Evolutionary conservation across 1,140 invertebrate genomes (phyloP).

Genomic region (Lutraria rhynchaena): DNA sequence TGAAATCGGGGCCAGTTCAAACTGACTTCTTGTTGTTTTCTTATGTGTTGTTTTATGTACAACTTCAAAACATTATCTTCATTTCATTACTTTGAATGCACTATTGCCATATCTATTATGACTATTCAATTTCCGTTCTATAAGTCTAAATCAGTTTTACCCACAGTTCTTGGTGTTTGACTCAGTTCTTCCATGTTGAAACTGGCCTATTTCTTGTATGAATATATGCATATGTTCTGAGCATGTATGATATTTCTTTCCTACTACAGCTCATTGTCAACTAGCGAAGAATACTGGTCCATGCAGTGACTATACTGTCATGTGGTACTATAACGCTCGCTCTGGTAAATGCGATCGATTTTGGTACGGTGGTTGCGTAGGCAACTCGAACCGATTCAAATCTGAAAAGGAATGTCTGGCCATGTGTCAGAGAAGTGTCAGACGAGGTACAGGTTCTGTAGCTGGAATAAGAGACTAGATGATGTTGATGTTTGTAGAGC

Average conservation of each 20-base stretch:
- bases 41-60: too few species aligned
- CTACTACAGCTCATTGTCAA: conserved; percentile 40
- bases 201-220: background rate
- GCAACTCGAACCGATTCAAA: conserved; percentile 70
- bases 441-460: conserved; percentile 39
- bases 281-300: conserved; percentile 56
- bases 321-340: conserved; percentile 64
- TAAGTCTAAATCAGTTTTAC: too few species aligned
- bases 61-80: too few species aligned
- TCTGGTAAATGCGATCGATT: conserved; percentile 61
- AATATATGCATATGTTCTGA: background rate
- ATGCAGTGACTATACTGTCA: conserved; percentile 68
- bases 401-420: conserved; percentile 80
- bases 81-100: too few species aligned
- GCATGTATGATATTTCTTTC: conserved; percentile 29
- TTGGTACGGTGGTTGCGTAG: conserved; percentile 69
- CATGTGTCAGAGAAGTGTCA: conserved; percentile 43
- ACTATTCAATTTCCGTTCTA: too few species aligned
- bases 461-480: background rate
- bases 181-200: too few species aligned
- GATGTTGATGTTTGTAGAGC: conserved; percentile 14
- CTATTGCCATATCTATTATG: too few species aligned
- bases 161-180: too few species aligned
- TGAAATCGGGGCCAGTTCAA: too few species aligned
- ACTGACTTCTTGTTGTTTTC: too few species aligned